Evolutionary conservation across 2,797 vertebrate genomes (phyloP).

Genomic region (Acrocephalus scirpaceus): DNA sequence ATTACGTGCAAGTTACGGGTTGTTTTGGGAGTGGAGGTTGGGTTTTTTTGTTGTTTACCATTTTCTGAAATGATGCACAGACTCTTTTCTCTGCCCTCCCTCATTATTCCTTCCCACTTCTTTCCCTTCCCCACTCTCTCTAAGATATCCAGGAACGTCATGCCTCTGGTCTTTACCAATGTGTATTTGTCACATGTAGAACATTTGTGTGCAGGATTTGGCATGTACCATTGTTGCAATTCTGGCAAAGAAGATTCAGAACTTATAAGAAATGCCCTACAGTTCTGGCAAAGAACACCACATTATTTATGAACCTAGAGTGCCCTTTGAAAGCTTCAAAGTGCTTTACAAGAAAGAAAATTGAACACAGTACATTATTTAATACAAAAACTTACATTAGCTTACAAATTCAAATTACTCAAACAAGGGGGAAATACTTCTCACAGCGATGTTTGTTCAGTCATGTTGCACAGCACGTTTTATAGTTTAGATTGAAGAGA

Average conservation of each 20-base stretch:
- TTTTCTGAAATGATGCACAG: not conserved
- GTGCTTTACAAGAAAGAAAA: constrained; percentile 59
- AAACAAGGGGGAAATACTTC: constrained; percentile 35
- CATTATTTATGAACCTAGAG: constrained; percentile 61
- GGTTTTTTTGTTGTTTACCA: accelerated
- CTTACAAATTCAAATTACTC: constrained; percentile 66
- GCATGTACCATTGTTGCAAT: constrained; percentile 46
- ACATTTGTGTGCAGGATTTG: constrained; percentile 55
- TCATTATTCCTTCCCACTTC: not conserved
- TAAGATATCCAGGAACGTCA: constrained; percentile 42
- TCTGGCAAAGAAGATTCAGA: constrained; percentile 45
- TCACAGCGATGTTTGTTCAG: constrained; percentile 52
- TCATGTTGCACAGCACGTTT: constrained; percentile 46
- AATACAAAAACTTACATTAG: constrained; percentile 54
- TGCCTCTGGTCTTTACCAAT: constrained; percentile 39
- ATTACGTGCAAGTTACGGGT: not conserved
- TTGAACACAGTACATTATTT: constrained; percentile 58
- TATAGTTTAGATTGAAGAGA: constrained; percentile 51
- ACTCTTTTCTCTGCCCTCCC: not conserved
- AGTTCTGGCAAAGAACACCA: constrained; percentile 52
- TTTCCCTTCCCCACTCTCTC: constrained; percentile 10
- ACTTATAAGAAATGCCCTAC: constrained; percentile 60
- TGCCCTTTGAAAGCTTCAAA: constrained; percentile 67
- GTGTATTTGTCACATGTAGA: constrained; percentile 26
- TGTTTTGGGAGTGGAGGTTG: not conserved